Percentiles rank a stretch among this genome's conserved stretches.
Conservation (phyloP, 2,113 vertebrate genomes). For the Oriolus oriolus region DNA sequence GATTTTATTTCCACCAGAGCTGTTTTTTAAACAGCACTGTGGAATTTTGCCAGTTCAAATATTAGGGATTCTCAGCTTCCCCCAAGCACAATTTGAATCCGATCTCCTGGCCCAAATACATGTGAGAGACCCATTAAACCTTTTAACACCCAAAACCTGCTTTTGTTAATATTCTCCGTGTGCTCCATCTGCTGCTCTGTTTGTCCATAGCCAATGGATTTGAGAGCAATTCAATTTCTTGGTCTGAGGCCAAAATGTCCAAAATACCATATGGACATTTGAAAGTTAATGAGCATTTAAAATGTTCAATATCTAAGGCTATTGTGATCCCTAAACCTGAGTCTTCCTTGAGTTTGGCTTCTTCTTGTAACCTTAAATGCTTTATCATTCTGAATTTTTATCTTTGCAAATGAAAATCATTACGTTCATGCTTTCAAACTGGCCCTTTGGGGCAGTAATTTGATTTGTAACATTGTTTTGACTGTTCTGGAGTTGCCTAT, state of each 20-base stretch:
- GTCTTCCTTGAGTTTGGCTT: background rate
- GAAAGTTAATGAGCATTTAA: constrained; percentile 10
- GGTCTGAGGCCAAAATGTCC: constrained; percentile 37
- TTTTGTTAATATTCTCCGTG: constrained; percentile 18
- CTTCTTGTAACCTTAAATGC: background rate
- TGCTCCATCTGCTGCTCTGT: constrained; percentile 56
- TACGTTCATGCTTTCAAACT: rapidly evolving
- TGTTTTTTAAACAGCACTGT: background rate
- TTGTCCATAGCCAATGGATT: constrained; percentile 33
- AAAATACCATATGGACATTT: constrained; percentile 43
- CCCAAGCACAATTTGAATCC: background rate
- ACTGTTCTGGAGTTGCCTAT: background rate
- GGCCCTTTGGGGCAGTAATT: background rate
- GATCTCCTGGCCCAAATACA: background rate
- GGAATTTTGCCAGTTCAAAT: constrained; percentile 31
- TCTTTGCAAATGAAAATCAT: background rate
- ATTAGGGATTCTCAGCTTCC: constrained; percentile 6
- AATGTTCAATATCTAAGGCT: background rate
- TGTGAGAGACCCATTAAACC: constrained; percentile 15
- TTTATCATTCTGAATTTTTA: background rate
- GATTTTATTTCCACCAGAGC: background rate
- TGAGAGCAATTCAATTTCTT: constrained; percentile 22
- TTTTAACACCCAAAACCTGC: constrained; percentile 53
- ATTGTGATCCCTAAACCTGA: background rate
- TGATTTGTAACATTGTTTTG: background rate